Evolutionary conservation across 2,888 invertebrate genomes (phyloP), one percentile per base, ranked within the genome.

Genomic region (Brachypalpus laphriformis): DNA sequence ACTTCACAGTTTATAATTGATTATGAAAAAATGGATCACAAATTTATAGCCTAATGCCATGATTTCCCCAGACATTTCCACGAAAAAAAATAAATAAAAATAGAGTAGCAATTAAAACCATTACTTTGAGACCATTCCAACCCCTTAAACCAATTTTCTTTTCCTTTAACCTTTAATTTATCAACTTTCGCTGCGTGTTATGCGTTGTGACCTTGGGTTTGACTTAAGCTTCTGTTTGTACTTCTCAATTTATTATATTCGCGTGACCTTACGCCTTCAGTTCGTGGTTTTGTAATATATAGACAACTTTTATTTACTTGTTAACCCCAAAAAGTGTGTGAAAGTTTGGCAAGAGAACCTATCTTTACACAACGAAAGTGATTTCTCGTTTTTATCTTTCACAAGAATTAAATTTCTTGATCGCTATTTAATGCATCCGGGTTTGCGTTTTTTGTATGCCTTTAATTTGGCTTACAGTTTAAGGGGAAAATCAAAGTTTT

Each of bases 301-400:
- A 14, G 14, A 14, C 40, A 40, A 14, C 5, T 40, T 40, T 40
- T 14, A 40, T 40, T 40, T 40, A 14, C 40, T 40, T 40, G 40
- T 40, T 40, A 40, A 40, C 40, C 40, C 40, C 14, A 40, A 14
- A 14, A 14, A 34, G 3, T 40, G 34, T 40, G 40, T 40, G 40
- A 40, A 40, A 40, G 14, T 40, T 40, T 40, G 14, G 40, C 40
- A 40, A 14, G 14, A 14, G 40, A 9, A 3, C 25, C 31, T 4
- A n/a, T 1, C 8, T 37, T 9, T n/a, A 37, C 37, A 40, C 40
- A 57, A 37, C n/a, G 56, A 57, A 57, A 57, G 56, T 37, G 34
- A 34, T 20, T 37, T 34, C 14, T 57, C 20, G 20, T 57, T 37
- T 57, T 31, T 37, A 57, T 34, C 7, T 57, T 57, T 57, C 56